Percentiles rank a stretch among this genome's conserved stretches.
Conservation (phyloP, 2,797 vertebrate species). For the Cheirogaleus major region DNA sequence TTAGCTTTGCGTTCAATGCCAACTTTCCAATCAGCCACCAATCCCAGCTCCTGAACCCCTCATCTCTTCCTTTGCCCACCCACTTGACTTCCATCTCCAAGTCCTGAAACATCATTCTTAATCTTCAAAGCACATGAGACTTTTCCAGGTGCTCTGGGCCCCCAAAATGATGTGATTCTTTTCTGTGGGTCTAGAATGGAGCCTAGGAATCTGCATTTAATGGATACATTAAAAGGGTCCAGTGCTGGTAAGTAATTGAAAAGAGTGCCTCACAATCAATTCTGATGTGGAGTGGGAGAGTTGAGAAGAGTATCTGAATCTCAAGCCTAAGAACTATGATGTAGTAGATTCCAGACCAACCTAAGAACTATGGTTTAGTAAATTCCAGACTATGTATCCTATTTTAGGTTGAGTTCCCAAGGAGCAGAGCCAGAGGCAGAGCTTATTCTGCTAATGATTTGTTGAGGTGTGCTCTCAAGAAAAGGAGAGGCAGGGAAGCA, state of each 20-base stretch:
- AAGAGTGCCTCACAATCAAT: background rate
- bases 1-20: background rate
- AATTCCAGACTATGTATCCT: background rate
- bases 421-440: background rate
- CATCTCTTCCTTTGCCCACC: background rate
- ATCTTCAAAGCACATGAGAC: background rate
- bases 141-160: background rate
- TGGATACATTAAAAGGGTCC: background rate
- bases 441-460: background rate
- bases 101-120: background rate
- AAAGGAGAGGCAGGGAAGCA: background rate
- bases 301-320: background rate
- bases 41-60: background rate
- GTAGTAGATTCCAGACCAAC: background rate
- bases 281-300: background rate
- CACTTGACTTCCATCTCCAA: background rate
- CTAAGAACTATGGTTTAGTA: background rate
- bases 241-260: background rate
- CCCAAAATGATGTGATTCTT: background rate
- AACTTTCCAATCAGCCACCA: background rate
- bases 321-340: background rate
- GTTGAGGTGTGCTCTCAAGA: background rate
- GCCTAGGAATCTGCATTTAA: background rate
- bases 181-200: background rate
- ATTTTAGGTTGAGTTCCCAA: background rate